Evolutionary conservation across 2,888 invertebrate species (phyloP).

Genomic region (Melinopterus prodromus): DNA sequence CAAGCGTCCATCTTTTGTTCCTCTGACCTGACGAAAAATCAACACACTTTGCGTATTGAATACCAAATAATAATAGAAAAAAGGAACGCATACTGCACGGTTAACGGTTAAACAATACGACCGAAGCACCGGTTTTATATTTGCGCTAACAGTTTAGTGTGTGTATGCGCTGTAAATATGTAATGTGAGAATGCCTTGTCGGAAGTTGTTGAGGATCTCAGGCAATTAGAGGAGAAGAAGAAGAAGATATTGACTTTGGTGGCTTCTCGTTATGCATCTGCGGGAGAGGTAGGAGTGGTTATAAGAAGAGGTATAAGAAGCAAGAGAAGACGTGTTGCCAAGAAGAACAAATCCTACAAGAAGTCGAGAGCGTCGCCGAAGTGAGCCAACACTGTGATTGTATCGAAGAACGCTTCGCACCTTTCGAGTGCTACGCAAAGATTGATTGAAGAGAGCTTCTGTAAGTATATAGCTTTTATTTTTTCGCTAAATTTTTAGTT

Average conservation of each 20-base stretch:
- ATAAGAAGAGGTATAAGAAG: slow-evolving; percentile 4
- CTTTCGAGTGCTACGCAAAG: not conserved
- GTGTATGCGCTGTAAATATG: not conserved
- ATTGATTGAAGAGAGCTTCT: not conserved
- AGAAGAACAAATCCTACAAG: not conserved
- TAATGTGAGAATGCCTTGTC: not conserved
- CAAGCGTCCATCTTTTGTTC: not conserved
- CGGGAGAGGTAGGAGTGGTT: not conserved
- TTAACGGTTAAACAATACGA: not conserved
- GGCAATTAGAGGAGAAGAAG: not conserved
- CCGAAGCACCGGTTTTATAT: not conserved
- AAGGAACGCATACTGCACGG: not conserved
- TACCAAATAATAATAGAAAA: not conserved
- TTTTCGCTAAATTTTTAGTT: not conserved
- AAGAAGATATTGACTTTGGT: not conserved
- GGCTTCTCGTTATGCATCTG: slow-evolving; percentile 4
- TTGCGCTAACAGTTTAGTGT: slow-evolving; percentile 4
- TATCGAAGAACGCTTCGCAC: not conserved
- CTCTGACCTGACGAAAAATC: not conserved
- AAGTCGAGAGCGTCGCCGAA: not conserved
- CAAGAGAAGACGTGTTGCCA: not conserved
- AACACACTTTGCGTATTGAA: not conserved
- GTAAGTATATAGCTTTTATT: not conserved
- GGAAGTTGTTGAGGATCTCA: not conserved
- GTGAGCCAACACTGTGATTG: not conserved